Percentiles rank a stretch among this genome's conserved stretches.
These are phyloP conservation scores for Mus spretus DNA, from an alignment of 2,797 vertebrate species.

Conservation along the genomic window DNA sequence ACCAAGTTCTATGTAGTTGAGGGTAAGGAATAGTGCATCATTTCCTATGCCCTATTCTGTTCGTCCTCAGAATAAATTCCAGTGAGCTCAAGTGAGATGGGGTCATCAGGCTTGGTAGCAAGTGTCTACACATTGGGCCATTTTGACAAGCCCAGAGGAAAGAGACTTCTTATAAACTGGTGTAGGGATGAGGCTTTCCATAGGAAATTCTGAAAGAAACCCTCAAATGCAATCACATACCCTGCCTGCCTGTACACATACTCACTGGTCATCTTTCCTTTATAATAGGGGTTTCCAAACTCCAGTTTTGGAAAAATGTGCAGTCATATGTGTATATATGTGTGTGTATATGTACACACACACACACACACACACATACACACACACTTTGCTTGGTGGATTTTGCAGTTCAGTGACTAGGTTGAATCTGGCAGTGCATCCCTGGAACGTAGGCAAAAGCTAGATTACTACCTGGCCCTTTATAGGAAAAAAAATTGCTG, in stretches of 20 bases:
- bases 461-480: background rate
- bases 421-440: background rate
- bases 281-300: background rate
- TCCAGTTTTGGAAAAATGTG: background rate
- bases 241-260: background rate
- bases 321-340: too few relatives aligned
- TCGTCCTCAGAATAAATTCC: background rate
- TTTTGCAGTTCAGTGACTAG: background rate
- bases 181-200: background rate
- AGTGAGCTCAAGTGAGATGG: background rate
- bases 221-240: background rate
- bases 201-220: background rate
- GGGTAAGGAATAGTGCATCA: background rate
- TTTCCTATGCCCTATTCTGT: background rate
- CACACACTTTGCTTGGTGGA: too few relatives aligned
- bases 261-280: background rate
- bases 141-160: background rate
- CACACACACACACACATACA: too few relatives aligned
- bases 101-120: background rate
- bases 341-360: too few relatives aligned
- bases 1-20: background rate
- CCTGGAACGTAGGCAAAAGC: background rate
- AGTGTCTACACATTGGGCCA: background rate
- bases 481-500: background rate
- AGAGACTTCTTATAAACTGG: background rate